phyloP scores from a whole-genome alignment of 2,797 vertebrate species.

The Cossypha dichroa region DNA sequence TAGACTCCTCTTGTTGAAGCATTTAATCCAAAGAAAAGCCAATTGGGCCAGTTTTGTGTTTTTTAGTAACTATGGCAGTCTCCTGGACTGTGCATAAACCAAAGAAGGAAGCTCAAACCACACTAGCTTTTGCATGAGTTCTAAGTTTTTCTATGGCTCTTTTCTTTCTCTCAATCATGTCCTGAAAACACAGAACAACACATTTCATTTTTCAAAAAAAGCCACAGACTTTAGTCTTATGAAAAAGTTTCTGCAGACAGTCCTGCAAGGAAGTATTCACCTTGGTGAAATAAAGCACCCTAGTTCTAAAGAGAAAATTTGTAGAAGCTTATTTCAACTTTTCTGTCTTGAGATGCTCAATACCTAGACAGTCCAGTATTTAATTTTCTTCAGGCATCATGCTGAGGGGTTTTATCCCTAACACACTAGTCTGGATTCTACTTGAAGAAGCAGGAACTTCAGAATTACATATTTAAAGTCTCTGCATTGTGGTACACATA shows the following conservation, averaged over 20 bases:
- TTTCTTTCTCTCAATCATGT: neutral
- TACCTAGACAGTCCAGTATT: neutral
- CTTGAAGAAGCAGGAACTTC: neutral
- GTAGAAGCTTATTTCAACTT: neutral
- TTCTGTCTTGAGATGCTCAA: neutral
- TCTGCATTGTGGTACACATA: neutral
- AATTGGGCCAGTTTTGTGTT: rapidly evolving
- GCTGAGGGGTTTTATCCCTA: neutral
- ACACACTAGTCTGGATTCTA: neutral
- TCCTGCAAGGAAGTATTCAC: neutral
- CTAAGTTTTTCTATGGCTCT: neutral
- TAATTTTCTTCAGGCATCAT: neutral
- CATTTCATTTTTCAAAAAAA: neutral
- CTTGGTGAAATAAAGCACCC: neutral
- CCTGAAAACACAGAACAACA: neutral
- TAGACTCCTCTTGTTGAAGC: neutral
- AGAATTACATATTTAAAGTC: neutral
- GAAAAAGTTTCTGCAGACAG: neutral
- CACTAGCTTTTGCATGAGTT: neutral
- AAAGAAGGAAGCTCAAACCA: neutral
- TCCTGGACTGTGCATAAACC: neutral
- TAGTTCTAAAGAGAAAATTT: neutral
- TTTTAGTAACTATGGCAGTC: neutral
- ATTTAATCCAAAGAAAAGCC: neutral
- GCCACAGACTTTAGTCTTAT: neutral